These are phyloP conservation scores for Ectemnius lituratus DNA, from an alignment of 2,888 invertebrate genomes.

Conservation along the genomic window DNA sequence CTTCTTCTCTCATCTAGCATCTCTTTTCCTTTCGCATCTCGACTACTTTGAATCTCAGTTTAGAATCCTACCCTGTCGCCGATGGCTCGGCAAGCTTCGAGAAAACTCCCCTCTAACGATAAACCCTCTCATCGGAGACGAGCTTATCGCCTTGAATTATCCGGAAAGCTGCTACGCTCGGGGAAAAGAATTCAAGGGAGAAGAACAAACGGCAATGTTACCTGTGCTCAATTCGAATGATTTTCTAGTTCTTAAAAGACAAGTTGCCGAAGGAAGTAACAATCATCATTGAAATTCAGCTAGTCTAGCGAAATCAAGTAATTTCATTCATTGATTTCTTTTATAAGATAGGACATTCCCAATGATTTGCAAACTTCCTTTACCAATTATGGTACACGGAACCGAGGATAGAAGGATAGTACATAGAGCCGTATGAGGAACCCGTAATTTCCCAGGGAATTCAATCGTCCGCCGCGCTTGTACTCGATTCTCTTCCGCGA, in stretches of 20 bases:
- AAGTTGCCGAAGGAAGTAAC: too few relatives aligned
- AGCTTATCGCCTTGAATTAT: constrained; percentile 62
- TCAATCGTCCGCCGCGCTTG: background rate
- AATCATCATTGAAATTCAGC: constrained; percentile 5
- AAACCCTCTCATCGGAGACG: constrained; percentile 61
- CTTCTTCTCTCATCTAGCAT: background rate
- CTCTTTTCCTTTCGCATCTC: background rate
- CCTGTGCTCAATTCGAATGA: constrained; percentile 13
- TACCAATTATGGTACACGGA: too few relatives aligned
- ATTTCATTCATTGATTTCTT: background rate
- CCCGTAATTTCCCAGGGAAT: background rate
- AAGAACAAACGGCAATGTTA: constrained; percentile 25
- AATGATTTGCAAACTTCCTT: too few relatives aligned
- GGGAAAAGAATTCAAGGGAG: constrained; percentile 30
- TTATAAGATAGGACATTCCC: too few relatives aligned
- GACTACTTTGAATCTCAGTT: constrained; percentile 53
- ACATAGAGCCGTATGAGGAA: too few relatives aligned
- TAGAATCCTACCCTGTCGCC: constrained; percentile 44
- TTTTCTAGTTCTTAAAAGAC: constrained; percentile 1
- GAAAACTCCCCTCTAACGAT: constrained; percentile 41
- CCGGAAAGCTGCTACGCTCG: constrained; percentile 39
- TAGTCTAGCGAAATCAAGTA: constrained; percentile 17
- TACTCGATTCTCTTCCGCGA: background rate
- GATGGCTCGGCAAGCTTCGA: constrained; percentile 8
- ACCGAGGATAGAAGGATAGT: too few relatives aligned